Base-by-base conservation (phyloP, 2,113 vertebrate species). In the Dolichallabes microphthalmus region DNA sequence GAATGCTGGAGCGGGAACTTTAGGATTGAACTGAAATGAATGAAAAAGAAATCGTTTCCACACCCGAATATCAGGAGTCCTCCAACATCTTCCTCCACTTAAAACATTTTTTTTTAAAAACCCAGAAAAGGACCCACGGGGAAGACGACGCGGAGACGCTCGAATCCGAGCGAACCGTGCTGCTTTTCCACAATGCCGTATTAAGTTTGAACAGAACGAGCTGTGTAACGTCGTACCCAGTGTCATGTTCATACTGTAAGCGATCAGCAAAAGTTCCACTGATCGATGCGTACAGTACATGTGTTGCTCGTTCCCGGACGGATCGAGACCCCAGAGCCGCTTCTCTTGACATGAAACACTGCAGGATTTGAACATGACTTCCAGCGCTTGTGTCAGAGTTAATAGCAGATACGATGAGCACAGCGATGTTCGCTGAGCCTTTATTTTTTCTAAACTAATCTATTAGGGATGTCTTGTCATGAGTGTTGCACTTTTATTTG, bases 401-500 rank as follows among this genome's bases (percentile, higher is more conserved):
- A 64, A 68, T 57, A 17, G 61, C 61, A 13, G 74, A 68, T 68
- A 78, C 73, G 66, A 53, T 55, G 73, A 63, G 20, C 39, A 77
- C 50, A 35, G 22, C 50, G 10, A 25, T 11, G 15, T 60, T 71
- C 27, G 61, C 57, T 73, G 63, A 60, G 14, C 20, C 32, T 80
- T 80, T 52, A 14, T 30, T 86, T 30, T 86, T 63, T 20, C n/a
- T 55, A 32, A 22, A 71, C 19, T 55, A 63, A 14, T 35, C 58
- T 73, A 14, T 73, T 61, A 78, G 63, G n/a, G 61, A 61, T 32
- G 71, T 39, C 10, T 0, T 50, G 61, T 58, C 74, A 52, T 39
- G 52, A 61, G 78, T 63, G 52, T 75, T 19, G 53, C 12, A 53
- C 57, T 58, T 9, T 78, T 58, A 50, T 69, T 30, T 45, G 11